Percentiles rank a stretch among this genome's conserved stretches.
Conservation (phyloP, 1,140 invertebrate species). For the Papilio machaon region DNA sequence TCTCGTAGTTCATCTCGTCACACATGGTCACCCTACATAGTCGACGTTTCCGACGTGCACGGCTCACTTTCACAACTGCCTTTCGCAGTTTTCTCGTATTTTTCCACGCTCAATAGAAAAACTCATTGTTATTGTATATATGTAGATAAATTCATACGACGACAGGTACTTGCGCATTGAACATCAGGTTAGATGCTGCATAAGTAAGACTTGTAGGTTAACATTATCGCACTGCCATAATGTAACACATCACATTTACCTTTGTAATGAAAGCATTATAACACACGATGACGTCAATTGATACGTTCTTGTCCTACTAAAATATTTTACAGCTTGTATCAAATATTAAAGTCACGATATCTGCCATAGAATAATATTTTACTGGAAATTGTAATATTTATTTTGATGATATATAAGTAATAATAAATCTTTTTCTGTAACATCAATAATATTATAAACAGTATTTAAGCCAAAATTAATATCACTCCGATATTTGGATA, state of each 20-base stretch:
- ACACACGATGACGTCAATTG: not conserved
- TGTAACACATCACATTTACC: not conserved
- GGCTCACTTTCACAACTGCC: slow-evolving; percentile 65
- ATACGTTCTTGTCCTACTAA: slow-evolving; percentile 11
- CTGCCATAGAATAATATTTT: not conserved
- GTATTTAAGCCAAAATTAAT: too few species aligned
- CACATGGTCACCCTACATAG: slow-evolving; percentile 57
- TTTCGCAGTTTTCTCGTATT: slow-evolving; percentile 65
- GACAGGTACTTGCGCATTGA: slow-evolving; percentile 9
- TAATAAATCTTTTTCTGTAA: too few species aligned
- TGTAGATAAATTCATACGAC: slow-evolving; percentile 24
- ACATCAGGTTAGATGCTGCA: slow-evolving; percentile 16
- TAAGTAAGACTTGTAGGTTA: slow-evolving; percentile 16
- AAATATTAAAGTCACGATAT: not conserved
- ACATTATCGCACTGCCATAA: slow-evolving; percentile 31
- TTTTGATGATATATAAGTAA: too few species aligned
- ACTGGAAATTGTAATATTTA: too few species aligned
- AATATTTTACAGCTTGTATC: slow-evolving; percentile 15
- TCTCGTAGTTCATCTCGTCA: slow-evolving; percentile 50
- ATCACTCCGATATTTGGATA: too few species aligned
- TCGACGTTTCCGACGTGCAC: slow-evolving; percentile 52
- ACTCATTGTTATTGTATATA: slow-evolving; percentile 42
- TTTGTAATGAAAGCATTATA: slow-evolving; percentile 10
- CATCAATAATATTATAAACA: too few species aligned
- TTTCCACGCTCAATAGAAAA: slow-evolving; percentile 55